These are phyloP conservation scores for Drosophila kepulauana DNA, from an alignment of 1,140 invertebrate species.

Conservation along the genomic window DNA sequence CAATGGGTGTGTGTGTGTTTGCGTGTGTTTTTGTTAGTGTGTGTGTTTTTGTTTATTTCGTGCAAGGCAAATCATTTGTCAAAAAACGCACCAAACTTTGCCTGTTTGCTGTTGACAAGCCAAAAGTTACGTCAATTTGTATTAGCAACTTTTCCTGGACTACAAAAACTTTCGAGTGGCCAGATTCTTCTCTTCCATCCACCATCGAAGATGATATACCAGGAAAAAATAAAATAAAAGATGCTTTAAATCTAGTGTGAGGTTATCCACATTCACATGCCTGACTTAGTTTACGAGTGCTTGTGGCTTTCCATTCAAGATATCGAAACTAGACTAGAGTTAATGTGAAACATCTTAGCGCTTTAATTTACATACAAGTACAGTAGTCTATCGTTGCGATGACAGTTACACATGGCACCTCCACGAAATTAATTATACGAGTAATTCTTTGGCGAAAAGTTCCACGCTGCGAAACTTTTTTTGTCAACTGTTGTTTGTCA, in stretches of 20 bases:
- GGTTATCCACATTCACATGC: not conserved
- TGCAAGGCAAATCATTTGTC: constrained; percentile 77
- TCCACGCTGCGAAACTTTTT: constrained; percentile 52
- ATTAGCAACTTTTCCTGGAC: constrained; percentile 67
- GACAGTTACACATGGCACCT: constrained; percentile 44
- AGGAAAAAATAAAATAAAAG: constrained; percentile 3
- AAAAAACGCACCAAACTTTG: constrained; percentile 72
- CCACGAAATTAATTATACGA: constrained; percentile 52
- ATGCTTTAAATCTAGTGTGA: constrained; percentile 27
- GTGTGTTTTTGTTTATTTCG: constrained; percentile 59
- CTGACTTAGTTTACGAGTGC: not conserved
- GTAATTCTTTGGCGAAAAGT: constrained; percentile 36
- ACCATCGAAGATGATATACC: constrained; percentile 24
- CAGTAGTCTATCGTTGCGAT: constrained; percentile 11
- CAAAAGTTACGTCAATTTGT: constrained; percentile 81
- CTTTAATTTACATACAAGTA: not conserved
- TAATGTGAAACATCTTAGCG: not conserved
- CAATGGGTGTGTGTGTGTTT: constrained; percentile 29
- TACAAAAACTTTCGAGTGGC: constrained; percentile 33
- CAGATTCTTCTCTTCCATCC: constrained; percentile 32
- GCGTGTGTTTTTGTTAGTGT: constrained; percentile 15
- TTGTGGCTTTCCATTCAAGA: not conserved
- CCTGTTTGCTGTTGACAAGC: constrained; percentile 80
- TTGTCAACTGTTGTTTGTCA: constrained; percentile 72
- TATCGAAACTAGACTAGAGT: not conserved